These are phyloP conservation scores for Gymnosoma rotundatum DNA, from an alignment of 2,888 invertebrate species.

Conservation along the genomic window DNA sequence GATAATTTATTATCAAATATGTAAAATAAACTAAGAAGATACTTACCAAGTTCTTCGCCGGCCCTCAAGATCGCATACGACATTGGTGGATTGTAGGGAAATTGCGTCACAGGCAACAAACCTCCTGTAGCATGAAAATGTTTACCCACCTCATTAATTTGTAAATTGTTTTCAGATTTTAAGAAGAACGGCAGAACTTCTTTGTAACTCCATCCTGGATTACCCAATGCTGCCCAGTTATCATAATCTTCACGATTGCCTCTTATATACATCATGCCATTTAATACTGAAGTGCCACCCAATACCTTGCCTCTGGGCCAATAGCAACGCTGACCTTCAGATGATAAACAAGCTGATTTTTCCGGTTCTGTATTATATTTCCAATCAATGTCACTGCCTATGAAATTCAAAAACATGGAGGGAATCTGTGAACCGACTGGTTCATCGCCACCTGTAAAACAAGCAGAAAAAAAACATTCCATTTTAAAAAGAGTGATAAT, in stretches of 20 bases:
- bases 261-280: slow-evolving; percentile 98
- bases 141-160: slow-evolving; percentile 87
- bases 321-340: slow-evolving; percentile 86
- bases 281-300: slow-evolving; percentile 96
- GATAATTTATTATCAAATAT: too few species aligned
- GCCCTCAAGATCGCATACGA: slow-evolving; percentile 90
- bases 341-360: slow-evolving; percentile 88
- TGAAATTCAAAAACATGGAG: slow-evolving; percentile 93
- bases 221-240: slow-evolving; percentile 92
- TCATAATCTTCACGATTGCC: slow-evolving; percentile 94
- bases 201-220: slow-evolving; percentile 94
- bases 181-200: slow-evolving; percentile 95
- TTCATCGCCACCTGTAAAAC: slow-evolving; percentile 88
- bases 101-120: slow-evolving; percentile 89
- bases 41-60: slow-evolving; percentile 88
- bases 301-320: slow-evolving; percentile 95
- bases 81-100: slow-evolving; percentile 93
- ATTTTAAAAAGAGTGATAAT: not conserved
- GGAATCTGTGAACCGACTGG: slow-evolving; percentile 94
- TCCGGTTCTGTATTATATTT: slow-evolving; percentile 93
- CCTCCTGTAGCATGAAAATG: slow-evolving; percentile 91
- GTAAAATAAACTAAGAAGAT: not conserved
- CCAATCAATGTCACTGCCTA: slow-evolving; percentile 94
- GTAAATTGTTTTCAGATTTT: slow-evolving; percentile 91
- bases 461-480: not conserved